Evolutionary conservation across 2,797 vertebrate genomes (phyloP).

Genomic region (Takifugu rubripes): DNA sequence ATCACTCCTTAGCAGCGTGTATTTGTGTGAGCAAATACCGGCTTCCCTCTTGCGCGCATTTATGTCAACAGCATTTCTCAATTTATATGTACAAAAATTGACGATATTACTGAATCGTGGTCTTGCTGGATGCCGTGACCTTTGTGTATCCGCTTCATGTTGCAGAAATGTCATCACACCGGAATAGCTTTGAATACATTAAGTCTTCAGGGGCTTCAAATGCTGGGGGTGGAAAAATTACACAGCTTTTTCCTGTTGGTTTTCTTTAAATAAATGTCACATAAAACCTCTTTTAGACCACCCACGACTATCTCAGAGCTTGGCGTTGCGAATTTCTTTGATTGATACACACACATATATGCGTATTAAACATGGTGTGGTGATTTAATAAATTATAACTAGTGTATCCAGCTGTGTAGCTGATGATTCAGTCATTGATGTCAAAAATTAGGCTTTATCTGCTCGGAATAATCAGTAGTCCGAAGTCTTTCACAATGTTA

Average conservation of each 20-base stretch:
- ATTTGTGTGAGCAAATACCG: not conserved
- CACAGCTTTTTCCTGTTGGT: not conserved
- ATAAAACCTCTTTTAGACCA: not conserved
- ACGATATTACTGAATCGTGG: constrained; percentile 21
- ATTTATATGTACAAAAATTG: constrained; percentile 24
- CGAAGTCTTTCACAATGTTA: too few species aligned
- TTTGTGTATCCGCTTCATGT: constrained; percentile 22
- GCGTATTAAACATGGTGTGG: not conserved
- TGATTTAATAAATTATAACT: too few species aligned
- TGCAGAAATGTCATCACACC: not conserved
- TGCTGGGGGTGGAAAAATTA: constrained; percentile 7
- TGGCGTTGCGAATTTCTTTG: too few species aligned
- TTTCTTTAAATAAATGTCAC: not conserved
- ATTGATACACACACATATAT: not conserved
- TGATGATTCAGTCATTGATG: not conserved
- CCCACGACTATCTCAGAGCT: too few species aligned
- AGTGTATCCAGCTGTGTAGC: not conserved
- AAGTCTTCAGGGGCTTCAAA: constrained; percentile 10
- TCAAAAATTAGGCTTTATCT: constrained; percentile 1
- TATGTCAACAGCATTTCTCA: constrained; percentile 29
- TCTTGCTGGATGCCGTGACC: constrained; percentile 19
- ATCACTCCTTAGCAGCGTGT: constrained; percentile 9
- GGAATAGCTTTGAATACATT: constrained; percentile 38
- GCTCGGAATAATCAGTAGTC: constrained; percentile 21
- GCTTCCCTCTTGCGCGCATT: constrained; percentile 7